Evolutionary conservation across 2,797 vertebrate genomes (phyloP).

Genomic region (Rachycentron canadum): DNA sequence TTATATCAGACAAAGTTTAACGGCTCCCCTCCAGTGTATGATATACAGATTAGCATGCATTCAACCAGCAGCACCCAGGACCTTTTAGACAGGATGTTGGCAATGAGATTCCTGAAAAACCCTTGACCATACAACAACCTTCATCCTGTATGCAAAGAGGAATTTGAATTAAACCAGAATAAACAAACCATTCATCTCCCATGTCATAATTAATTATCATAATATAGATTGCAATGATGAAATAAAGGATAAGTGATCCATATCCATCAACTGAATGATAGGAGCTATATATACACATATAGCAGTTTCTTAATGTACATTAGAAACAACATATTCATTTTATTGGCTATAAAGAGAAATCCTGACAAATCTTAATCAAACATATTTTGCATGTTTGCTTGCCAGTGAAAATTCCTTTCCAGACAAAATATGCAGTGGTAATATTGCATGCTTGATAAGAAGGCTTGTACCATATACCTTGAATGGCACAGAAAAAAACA

Average conservation of each 20-base stretch:
- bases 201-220: conserved; percentile 70
- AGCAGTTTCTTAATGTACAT: conserved; percentile 5
- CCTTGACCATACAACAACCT: conserved; percentile 64
- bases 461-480: conserved; percentile 51
- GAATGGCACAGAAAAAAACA: conserved; percentile 62
- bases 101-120: conserved; percentile 64
- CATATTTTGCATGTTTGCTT: conserved; percentile 21
- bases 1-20: conserved; percentile 83
- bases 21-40: conserved; percentile 73
- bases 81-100: conserved; percentile 64
- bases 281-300: not conserved
- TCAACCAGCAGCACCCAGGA: conserved; percentile 57
- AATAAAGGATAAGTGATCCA: conserved; percentile 60
- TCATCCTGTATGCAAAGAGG: conserved; percentile 67
- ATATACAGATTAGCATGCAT: conserved; percentile 80
- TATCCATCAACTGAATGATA: not conserved
- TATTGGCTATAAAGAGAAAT: not conserved
- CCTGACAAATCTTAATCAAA: conserved; percentile 12
- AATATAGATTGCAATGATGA: conserved; percentile 67
- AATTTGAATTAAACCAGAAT: conserved; percentile 68
- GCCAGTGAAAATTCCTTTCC: conserved; percentile 25
- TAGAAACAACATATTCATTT: conserved; percentile 9
- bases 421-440: conserved; percentile 23
- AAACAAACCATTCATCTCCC: conserved; percentile 69
- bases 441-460: conserved; percentile 48